Percentiles rank a stretch among this genome's conserved stretches.
These are phyloP conservation scores for Cephalotes varians DNA, from an alignment of 2,888 invertebrate species.

Conservation along the genomic window DNA sequence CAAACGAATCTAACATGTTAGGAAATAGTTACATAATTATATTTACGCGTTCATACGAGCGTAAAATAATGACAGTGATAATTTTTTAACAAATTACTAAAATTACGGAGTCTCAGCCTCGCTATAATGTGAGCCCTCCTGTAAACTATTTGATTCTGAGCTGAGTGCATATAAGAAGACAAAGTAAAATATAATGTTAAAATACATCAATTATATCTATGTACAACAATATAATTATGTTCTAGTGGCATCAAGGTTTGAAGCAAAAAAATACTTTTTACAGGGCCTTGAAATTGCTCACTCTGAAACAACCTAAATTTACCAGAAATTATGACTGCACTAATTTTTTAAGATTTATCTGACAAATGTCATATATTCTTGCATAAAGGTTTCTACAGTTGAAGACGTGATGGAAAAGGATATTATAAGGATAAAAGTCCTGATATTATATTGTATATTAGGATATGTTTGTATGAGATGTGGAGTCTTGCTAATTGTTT, in stretches of 20 bases:
- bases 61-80: not conserved
- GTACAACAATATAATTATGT: not conserved
- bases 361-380: not conserved
- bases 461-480: slow-evolving; percentile 2
- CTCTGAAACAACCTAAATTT: not conserved
- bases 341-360: not conserved
- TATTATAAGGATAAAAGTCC: not conserved
- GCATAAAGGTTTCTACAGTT: not conserved
- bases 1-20: slow-evolving; percentile 11
- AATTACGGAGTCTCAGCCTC: slow-evolving; percentile 63
- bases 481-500: not conserved
- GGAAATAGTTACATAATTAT: slow-evolving; percentile 10
- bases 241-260: not conserved
- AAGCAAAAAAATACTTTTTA: slow-evolving; percentile 6
- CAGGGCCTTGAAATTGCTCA: not conserved
- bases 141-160: slow-evolving; percentile 9
- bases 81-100: slow-evolving; percentile 50
- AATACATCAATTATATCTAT: not conserved
- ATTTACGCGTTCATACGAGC: not conserved
- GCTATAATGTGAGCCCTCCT: slow-evolving; percentile 44
- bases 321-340: not conserved
- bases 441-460: not conserved
- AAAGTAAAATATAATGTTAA: not conserved
- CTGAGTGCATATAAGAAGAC: not conserved
- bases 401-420: not conserved